Conservation (phyloP, 1,140 invertebrate genomes). For the Carcinoscorpius rotundicauda region DNA sequence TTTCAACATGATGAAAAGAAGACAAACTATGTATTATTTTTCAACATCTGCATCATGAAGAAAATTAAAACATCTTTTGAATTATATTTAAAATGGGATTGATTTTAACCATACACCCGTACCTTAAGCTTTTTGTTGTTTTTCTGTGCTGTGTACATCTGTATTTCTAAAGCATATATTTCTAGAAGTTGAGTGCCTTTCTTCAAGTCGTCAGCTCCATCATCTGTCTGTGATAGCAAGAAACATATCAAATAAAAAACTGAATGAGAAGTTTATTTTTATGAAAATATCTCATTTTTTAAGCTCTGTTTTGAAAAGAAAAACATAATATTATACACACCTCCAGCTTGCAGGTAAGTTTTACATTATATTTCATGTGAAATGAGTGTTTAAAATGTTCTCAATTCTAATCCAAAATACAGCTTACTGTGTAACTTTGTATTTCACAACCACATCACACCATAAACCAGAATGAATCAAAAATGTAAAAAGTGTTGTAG, state of each 20-base stretch:
- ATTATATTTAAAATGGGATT: background rate
- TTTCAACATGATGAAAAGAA: background rate
- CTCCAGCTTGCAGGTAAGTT: too few relatives aligned
- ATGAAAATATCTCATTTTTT: too few relatives aligned
- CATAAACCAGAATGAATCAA: too few relatives aligned
- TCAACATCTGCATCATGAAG: background rate
- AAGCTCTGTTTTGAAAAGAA: too few relatives aligned
- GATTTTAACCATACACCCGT: background rate
- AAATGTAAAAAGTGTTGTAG: too few relatives aligned
- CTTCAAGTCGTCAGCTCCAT: conserved; percentile 98
- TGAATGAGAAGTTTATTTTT: too few relatives aligned
- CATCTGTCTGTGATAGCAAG: conserved; percentile 62
- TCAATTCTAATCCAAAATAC: too few relatives aligned
- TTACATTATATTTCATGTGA: too few relatives aligned
- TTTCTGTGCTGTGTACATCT: conserved; percentile 99
- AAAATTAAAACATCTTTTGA: background rate
- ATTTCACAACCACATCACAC: too few relatives aligned
- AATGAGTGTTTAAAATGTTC: too few relatives aligned
- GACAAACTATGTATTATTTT: background rate
- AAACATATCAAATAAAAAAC: conserved; percentile 21
- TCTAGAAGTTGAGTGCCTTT: conserved; percentile 97
- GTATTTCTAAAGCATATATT: conserved; percentile 98
- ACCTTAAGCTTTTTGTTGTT: conserved; percentile 97
- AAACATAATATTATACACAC: too few relatives aligned
- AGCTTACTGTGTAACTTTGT: too few relatives aligned